Evolutionary conservation across 2,113 vertebrate species (phyloP), one percentile per base, ranked within the genome.

Genomic region (Euleptes europaea): DNA sequence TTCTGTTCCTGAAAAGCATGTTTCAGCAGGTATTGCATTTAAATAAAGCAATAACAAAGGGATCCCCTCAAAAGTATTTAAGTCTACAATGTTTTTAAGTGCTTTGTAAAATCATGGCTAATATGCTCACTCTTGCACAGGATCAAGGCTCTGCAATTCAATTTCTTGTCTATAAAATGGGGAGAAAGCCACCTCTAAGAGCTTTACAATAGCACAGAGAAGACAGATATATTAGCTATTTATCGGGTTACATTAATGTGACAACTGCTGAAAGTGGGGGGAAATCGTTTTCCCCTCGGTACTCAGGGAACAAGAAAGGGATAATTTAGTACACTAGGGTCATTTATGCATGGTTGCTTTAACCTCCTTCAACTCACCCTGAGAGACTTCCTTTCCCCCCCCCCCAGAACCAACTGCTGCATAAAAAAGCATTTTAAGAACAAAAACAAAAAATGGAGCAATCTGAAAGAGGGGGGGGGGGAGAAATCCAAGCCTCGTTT

Each of bases 21-120:
- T 28, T 31, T 10, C 28, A 31, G 26, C 26, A 78, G 35, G 63
- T 4, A 63, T 79, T 80, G 80, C 42, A 35, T 70, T 79, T 73
- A 87, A 57, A 49, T 3, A 77, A 91, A 69, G 21, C 35, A 40
- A 10, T 75, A 69, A 86, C 88, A 57, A 38, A 66, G 89, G 77
- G 88, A 23, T 35, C 13, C 6, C 80, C 40, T 77, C 31, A 85
- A 57, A 71, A 71, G 38, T n/a, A 72, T 51, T 85, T 85, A 85
- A 85, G 9, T 47, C 47, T 78, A n/a, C n/a, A n/a, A n/a, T n/a
- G n/a, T n/a, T n/a, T 63, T 78, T 79, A 85, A 85, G 67, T 38
- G 63, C 51, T 71, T 13, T 63, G 67, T 51, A 63, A 42, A 69
- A 85, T 85, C 84, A 85, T 51, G 23, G 67, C 21, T 70, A 71